phyloP scores from a whole-genome alignment of 1,140 invertebrate genomes.

The Sogatella furcifera region DNA sequence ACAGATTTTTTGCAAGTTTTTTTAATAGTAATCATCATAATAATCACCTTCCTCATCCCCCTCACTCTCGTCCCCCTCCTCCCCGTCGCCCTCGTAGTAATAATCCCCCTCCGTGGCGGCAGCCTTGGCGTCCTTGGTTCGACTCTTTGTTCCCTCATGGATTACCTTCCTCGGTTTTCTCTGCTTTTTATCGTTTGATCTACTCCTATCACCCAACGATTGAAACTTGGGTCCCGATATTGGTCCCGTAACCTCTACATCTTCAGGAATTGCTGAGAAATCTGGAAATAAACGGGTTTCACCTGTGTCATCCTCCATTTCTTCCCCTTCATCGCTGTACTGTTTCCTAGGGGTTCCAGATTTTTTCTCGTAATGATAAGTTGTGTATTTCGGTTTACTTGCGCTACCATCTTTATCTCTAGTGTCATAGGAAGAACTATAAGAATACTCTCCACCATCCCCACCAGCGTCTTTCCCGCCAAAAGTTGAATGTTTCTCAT shows the following conservation, averaged over 20 bases:
- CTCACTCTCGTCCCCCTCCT: neutral
- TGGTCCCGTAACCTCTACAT: neutral
- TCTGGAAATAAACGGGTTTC: neutral
- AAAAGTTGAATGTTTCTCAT: slow-evolving; percentile 49
- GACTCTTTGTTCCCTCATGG: neutral
- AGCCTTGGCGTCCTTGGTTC: neutral
- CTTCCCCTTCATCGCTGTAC: slow-evolving; percentile 2
- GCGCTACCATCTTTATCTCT: slow-evolving; percentile 16
- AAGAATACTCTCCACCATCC: slow-evolving; percentile 26
- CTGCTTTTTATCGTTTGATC: neutral
- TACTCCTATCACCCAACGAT: neutral
- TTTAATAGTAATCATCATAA: slow-evolving; percentile 4
- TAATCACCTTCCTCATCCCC: slow-evolving; percentile 1
- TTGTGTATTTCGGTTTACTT: slow-evolving; percentile 5
- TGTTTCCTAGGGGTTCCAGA: slow-evolving; percentile 7
- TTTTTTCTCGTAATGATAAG: slow-evolving; percentile 11
- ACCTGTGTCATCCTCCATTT: neutral
- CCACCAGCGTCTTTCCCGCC: slow-evolving; percentile 35
- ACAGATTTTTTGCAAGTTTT: no score
- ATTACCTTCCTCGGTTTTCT: neutral
- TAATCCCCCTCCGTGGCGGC: slow-evolving; percentile 8
- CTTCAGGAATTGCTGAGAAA: neutral
- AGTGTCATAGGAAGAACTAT: slow-evolving; percentile 11
- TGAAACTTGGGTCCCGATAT: neutral
- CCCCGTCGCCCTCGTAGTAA: slow-evolving; percentile 5